phyloP scores from a whole-genome alignment of 2,113 vertebrate genomes.

The Dendrocopos noguchii region DNA sequence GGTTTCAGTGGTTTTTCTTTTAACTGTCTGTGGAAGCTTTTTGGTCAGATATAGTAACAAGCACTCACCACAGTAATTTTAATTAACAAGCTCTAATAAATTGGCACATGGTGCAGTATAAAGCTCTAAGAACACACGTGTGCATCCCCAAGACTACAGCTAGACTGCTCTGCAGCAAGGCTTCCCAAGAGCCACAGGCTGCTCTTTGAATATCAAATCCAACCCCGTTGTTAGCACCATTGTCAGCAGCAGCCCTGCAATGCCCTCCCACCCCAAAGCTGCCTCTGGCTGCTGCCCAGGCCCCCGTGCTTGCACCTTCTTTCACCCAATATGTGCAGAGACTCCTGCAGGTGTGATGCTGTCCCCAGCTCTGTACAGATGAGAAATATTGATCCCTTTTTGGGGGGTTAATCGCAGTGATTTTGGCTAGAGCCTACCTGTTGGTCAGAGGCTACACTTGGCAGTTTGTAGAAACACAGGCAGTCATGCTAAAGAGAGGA shows the following conservation, averaged over 20 bases:
- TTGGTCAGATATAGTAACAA: conserved; percentile 41
- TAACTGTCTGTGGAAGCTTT: conserved; percentile 13
- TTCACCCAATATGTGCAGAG: background rate
- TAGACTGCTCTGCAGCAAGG: background rate
- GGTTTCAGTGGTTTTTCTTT: conserved; percentile 29
- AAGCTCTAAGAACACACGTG: conserved; percentile 6
- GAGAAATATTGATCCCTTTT: background rate
- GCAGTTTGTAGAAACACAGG: background rate
- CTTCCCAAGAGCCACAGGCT: background rate
- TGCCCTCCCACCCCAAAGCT: background rate
- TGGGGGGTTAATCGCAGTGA: background rate
- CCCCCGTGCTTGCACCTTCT: accelerated
- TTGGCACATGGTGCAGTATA: conserved; percentile 38
- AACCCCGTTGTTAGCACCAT: accelerated
- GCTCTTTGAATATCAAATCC: background rate
- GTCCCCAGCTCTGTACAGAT: background rate
- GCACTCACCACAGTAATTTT: conserved; percentile 44
- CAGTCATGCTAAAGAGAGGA: background rate
- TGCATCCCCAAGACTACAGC: background rate
- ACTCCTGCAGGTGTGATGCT: background rate
- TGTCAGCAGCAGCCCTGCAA: accelerated
- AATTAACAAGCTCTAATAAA: conserved; percentile 69
- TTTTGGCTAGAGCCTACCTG: background rate
- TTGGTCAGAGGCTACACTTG: background rate
- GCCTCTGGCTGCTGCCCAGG: background rate